Conservation (phyloP, 2,888 invertebrate species). For the Unio delphinus region DNA sequence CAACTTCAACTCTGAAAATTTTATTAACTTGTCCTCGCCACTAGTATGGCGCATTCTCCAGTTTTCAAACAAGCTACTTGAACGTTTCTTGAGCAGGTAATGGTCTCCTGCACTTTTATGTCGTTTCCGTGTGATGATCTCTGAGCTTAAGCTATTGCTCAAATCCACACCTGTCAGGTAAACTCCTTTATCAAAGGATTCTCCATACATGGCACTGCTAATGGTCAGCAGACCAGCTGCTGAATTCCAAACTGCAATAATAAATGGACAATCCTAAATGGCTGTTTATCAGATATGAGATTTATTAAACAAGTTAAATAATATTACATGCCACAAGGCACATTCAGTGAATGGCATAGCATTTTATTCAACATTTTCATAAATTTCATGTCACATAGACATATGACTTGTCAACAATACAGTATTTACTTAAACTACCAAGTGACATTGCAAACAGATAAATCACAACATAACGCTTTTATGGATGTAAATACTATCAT, state of each 20-base stretch:
- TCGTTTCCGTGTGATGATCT: conserved; percentile 48
- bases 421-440: no score
- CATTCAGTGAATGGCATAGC: neutral
- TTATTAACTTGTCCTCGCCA: conserved; percentile 34
- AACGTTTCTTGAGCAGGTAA: conserved; percentile 40
- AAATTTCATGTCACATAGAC: neutral
- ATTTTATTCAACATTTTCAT: neutral
- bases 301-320: no score
- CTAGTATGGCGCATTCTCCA: conserved; percentile 43
- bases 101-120: conserved; percentile 69
- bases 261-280: no score
- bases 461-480: no score
- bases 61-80: conserved; percentile 55
- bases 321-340: no score
- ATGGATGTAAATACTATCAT: no score
- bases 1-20: conserved; percentile 37
- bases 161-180: conserved; percentile 14
- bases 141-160: conserved; percentile 27
- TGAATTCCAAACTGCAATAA: conserved; percentile 71
- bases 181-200: conserved; percentile 46
- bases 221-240: conserved; percentile 76
- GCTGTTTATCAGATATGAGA: no score
- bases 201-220: conserved; percentile 35
- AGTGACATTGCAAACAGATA: no score
- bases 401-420: neutral